These are phyloP conservation scores for Drosophila mettleri DNA, from an alignment of 2,888 invertebrate genomes.

Conservation along the genomic window DNA sequence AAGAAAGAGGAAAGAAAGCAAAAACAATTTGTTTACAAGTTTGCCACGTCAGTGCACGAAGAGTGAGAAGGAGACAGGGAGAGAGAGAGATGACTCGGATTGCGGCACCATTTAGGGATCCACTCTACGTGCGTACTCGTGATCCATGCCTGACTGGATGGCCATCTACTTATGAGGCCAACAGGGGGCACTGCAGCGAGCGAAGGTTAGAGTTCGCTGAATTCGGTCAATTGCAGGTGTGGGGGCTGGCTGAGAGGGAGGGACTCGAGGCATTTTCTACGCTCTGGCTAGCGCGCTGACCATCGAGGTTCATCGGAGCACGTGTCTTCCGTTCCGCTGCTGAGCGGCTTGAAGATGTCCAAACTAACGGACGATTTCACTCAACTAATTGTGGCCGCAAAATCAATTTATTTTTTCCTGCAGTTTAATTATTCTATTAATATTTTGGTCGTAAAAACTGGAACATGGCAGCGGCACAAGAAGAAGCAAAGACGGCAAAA, in stretches of 20 bases:
- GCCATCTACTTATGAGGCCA: conserved; percentile 10
- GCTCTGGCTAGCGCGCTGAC: conserved; percentile 48
- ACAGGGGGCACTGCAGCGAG: conserved; percentile 27
- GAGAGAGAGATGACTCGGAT: background rate
- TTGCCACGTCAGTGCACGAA: conserved; percentile 39
- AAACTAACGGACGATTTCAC: conserved; percentile 50
- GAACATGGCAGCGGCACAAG: conserved; percentile 32
- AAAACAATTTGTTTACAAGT: conserved; percentile 61
- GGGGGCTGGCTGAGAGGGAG: background rate
- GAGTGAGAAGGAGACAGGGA: background rate
- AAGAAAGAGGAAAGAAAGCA: conserved; percentile 36
- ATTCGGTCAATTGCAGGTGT: conserved; percentile 41
- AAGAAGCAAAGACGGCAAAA: background rate
- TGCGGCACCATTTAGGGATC: conserved; percentile 23
- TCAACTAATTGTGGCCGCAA: conserved; percentile 22
- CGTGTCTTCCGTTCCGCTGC: conserved; percentile 64
- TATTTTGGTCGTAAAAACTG: conserved; percentile 1
- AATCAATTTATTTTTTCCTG: conserved; percentile 36
- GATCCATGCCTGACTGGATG: conserved; percentile 46
- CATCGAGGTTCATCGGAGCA: conserved; percentile 27
- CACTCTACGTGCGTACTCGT: conserved; percentile 33
- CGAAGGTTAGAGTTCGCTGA: conserved; percentile 77
- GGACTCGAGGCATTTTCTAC: conserved; percentile 25
- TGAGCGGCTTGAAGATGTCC: conserved; percentile 32
- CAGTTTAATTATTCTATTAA: conserved; percentile 19